Evolutionary conservation across 2,113 vertebrate genomes (phyloP).

Genomic region (Callipepla squamata): DNA sequence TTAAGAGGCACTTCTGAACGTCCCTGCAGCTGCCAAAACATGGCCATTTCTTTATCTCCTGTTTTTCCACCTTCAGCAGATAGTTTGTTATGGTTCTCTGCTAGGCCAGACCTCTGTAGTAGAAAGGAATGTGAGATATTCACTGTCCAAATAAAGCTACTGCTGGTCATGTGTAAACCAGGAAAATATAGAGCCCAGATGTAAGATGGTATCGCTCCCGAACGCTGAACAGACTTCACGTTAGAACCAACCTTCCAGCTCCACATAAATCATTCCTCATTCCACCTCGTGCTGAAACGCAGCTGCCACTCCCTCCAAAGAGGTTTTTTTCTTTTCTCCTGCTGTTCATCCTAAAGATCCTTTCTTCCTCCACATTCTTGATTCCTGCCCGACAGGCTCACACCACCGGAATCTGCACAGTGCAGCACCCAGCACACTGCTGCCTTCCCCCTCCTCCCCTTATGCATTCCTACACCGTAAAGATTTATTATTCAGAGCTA

Average conservation of each 20-base stretch:
- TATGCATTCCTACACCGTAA: not conserved
- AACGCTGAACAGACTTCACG: not conserved
- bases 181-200: not conserved
- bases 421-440: not conserved
- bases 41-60: not conserved
- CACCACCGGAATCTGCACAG: not conserved
- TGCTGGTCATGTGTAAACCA: not conserved
- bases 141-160: not conserved
- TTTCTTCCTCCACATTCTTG: not conserved
- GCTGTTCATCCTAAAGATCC: not conserved
- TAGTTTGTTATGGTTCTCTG: not conserved
- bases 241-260: not conserved
- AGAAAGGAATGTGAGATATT: not conserved
- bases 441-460: not conserved
- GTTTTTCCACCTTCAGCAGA: not conserved
- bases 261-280: not conserved
- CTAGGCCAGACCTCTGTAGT: not conserved
- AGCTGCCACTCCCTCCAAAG: not conserved
- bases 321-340: not conserved
- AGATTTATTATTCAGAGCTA: not conserved
- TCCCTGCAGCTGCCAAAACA: not conserved
- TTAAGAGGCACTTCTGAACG: fast-evolving
- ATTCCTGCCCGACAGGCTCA: not conserved
- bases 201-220: not conserved
- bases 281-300: not conserved